These are phyloP conservation scores for Nothura maculosa DNA, from an alignment of 2,797 vertebrate species.

Conservation along the genomic window DNA sequence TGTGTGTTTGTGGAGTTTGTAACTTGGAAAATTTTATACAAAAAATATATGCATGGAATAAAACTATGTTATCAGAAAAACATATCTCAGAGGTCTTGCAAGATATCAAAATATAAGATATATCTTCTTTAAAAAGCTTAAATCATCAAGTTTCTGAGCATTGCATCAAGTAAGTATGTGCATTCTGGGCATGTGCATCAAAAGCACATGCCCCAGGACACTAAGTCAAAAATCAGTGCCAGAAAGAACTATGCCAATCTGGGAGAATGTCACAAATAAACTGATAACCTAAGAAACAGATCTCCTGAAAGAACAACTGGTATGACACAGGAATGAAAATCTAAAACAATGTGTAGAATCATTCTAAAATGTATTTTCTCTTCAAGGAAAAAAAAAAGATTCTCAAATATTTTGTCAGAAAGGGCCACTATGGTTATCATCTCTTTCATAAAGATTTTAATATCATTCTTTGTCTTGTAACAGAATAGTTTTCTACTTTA, in stretches of 20 bases:
- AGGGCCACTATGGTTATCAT: neutral
- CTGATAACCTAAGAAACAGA: neutral
- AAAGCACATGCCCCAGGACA: neutral
- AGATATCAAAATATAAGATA: neutral
- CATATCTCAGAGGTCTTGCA: neutral
- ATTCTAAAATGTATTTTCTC: neutral
- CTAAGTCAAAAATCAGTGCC: neutral
- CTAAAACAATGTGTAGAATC: neutral
- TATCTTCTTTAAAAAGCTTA: neutral
- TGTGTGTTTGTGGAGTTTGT: neutral
- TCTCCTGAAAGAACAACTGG: neutral
- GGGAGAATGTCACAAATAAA: neutral
- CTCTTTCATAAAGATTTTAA: neutral
- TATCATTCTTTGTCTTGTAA: neutral
- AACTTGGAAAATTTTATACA: neutral
- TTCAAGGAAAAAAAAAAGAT: neutral
- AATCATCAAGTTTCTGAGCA: neutral
- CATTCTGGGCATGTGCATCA: neutral
- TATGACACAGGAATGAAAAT: neutral
- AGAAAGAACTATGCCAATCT: neutral
- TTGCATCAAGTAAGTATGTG: neutral
- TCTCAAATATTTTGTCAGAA: neutral
- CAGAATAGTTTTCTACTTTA: neutral
- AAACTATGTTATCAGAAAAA: neutral
- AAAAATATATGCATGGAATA: fast-evolving